Conservation (phyloP, 2,797 vertebrate genomes). For the Halcyon chelicuti region DNA sequence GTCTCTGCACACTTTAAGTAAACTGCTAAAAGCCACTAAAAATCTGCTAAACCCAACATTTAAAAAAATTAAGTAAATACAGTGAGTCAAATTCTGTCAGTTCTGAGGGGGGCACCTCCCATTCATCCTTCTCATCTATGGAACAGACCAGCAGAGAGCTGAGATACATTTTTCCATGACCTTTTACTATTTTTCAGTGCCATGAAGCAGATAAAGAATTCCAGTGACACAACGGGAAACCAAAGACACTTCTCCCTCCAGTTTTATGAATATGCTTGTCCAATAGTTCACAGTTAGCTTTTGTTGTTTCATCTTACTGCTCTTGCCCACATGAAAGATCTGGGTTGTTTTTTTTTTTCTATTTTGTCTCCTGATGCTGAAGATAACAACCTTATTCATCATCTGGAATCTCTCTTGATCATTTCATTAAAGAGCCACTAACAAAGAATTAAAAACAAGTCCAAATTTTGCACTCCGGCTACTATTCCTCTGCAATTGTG, state of each 20-base stretch:
- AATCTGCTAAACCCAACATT: not conserved
- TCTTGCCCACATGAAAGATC: not conserved
- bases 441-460: not conserved
- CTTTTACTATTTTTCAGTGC: conserved; percentile 21
- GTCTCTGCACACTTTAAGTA: not conserved
- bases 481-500: not conserved
- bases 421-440: not conserved
- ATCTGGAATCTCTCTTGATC: not conserved
- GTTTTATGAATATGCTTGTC: not conserved
- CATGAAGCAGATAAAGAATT: conserved; percentile 37
- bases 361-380: not conserved
- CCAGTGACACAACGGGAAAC: not conserved
- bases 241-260: not conserved
- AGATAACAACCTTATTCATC: not conserved
- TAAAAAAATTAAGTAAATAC: conserved; percentile 4
- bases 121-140: not conserved
- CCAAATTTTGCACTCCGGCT: not conserved
- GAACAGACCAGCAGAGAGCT: not conserved
- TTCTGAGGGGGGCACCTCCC: not conserved
- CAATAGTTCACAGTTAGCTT: not conserved
- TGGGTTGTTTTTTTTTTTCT: not conserved
- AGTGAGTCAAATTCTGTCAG: conserved; percentile 2
- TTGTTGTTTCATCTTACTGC: not conserved
- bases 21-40: not conserved
- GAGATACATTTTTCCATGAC: not conserved